These are phyloP conservation scores for Diachasmimorpha longicaudata DNA, from an alignment of 1,140 invertebrate genomes.

Conservation along the genomic window DNA sequence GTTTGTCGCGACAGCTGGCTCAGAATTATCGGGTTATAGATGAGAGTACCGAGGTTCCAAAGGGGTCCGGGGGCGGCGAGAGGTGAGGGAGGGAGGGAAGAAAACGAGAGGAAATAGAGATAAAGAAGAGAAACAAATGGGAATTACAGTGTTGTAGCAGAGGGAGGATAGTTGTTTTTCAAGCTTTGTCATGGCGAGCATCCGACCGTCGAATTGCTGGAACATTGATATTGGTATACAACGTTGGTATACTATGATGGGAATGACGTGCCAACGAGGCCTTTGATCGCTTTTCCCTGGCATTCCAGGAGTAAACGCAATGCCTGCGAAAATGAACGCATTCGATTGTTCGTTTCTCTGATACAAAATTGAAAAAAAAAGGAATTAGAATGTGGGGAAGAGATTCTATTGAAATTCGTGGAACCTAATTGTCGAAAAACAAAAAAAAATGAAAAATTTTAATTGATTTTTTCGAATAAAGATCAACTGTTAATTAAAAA, in stretches of 20 bases:
- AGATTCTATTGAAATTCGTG: not conserved
- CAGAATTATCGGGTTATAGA: conserved; percentile 30
- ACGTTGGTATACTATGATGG: not conserved
- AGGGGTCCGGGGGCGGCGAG: too few relatives aligned
- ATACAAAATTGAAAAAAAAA: not conserved
- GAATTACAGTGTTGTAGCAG: not conserved
- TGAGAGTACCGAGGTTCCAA: not conserved
- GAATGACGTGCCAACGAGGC: not conserved
- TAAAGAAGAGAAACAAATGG: not conserved
- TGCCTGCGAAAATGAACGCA: not conserved
- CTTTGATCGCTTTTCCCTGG: not conserved
- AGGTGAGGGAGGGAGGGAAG: too few relatives aligned
- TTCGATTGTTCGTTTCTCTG: not conserved
- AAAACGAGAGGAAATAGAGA: not conserved
- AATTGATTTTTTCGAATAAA: too few relatives aligned
- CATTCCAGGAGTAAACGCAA: not conserved
- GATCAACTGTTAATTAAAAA: too few relatives aligned
- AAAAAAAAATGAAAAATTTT: not conserved
- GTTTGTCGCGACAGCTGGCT: conserved; percentile 27
- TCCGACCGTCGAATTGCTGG: not conserved
- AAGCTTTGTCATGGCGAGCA: not conserved
- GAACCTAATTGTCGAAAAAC: not conserved
- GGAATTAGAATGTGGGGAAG: not conserved
- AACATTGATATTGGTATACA: not conserved
- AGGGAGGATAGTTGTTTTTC: not conserved